These are phyloP conservation scores for Nomada ruficornis DNA, from an alignment of 2,888 invertebrate species.

Conservation along the genomic window DNA sequence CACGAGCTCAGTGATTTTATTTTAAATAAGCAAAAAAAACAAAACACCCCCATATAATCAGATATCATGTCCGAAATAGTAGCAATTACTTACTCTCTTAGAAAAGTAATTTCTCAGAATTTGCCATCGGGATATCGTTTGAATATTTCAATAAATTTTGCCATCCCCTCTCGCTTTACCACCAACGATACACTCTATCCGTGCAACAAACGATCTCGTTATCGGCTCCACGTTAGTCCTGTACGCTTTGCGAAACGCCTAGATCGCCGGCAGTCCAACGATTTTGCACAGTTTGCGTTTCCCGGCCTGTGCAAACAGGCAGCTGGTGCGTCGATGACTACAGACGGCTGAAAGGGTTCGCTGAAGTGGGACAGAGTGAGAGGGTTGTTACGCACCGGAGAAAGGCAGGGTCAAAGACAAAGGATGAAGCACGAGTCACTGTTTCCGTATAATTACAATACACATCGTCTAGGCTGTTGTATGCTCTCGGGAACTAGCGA, in stretches of 20 bases:
- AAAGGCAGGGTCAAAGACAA: constrained; percentile 34
- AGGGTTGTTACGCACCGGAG: constrained; percentile 3
- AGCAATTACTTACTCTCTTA: too few relatives aligned
- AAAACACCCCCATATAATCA: too few relatives aligned
- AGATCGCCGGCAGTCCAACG: constrained; percentile 40
- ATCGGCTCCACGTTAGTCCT: constrained; percentile 22
- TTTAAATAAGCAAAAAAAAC: too few relatives aligned
- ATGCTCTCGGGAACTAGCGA: constrained; percentile 70
- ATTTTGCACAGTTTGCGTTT: constrained; percentile 55
- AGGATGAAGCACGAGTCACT: constrained; percentile 56
- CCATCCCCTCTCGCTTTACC: background rate
- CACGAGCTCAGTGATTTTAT: too few relatives aligned
- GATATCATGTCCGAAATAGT: background rate
- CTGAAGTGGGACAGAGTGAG: constrained; percentile 7
- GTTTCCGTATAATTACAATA: constrained; percentile 77
- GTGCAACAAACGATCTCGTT: constrained; percentile 47
- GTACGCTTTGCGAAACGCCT: constrained; percentile 31
- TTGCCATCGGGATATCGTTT: background rate
- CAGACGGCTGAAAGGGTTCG: constrained; percentile 46
- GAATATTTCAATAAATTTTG: background rate
- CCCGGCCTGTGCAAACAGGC: constrained; percentile 53
- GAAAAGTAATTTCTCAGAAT: background rate
- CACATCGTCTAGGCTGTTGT: constrained; percentile 73
- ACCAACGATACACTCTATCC: constrained; percentile 14
- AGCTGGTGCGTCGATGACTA: constrained; percentile 38